A percentile compares a stretch with the other conserved stretches of the same genome.
Evolutionary conservation across 2,113 vertebrate species (phyloP).

Genomic region (Pangasianodon hypophthalmus): DNA sequence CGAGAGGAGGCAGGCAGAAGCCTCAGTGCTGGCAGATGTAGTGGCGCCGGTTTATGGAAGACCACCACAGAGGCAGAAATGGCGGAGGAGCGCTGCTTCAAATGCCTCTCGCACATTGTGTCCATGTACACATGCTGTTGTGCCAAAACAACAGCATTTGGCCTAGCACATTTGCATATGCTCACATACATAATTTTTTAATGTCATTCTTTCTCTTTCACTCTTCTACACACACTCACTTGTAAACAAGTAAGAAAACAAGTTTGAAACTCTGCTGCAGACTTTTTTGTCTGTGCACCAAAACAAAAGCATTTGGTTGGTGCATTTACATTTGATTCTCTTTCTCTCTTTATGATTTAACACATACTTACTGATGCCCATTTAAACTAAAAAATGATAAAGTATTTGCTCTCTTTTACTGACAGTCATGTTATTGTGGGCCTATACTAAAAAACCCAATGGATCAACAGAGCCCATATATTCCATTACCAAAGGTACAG

Average conservation of each 20-base stretch:
- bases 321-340: neutral
- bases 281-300: neutral
- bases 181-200: slow-evolving; percentile 30
- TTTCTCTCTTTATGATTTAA: neutral
- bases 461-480: slow-evolving; percentile 39
- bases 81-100: slow-evolving; percentile 58
- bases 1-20: slow-evolving; percentile 62
- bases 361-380: neutral
- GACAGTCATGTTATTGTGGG: neutral
- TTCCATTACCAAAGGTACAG: slow-evolving; percentile 75
- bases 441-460: neutral
- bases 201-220: neutral
- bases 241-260: neutral
- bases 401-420: neutral
- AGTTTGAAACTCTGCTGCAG: neutral
- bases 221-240: neutral
- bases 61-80: slow-evolving; percentile 69
- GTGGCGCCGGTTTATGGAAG: slow-evolving; percentile 76
- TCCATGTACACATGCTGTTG: slow-evolving; percentile 54
- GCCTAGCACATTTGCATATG: slow-evolving; percentile 35
- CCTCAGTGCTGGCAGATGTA: slow-evolving; percentile 82
- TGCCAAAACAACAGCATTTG: slow-evolving; percentile 50
- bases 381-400: neutral
- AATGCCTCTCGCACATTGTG: slow-evolving; percentile 35
- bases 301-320: neutral